Evolutionary conservation across 2,113 vertebrate species (phyloP).

Genomic region (Labrus mixtus): DNA sequence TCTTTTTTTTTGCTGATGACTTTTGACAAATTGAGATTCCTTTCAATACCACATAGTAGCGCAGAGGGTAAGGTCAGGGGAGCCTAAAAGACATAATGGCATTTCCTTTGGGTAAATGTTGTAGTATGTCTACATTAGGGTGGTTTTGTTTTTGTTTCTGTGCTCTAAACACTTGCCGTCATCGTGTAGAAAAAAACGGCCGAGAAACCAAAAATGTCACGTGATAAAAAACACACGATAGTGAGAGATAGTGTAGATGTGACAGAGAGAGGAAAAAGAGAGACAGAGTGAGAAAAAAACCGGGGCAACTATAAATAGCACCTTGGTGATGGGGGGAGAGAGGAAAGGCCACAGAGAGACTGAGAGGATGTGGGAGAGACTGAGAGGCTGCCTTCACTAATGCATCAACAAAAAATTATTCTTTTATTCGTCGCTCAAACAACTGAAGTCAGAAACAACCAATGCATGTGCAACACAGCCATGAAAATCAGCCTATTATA

Average conservation of each 20-base stretch:
- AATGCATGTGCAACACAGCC: conserved; percentile 74
- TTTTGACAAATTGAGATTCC: too few relatives aligned
- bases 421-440: conserved; percentile 79
- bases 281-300: conserved; percentile 66
- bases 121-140: not conserved
- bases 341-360: conserved; percentile 67
- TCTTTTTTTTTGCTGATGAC: too few relatives aligned
- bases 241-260: conserved; percentile 51
- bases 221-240: conserved; percentile 30
- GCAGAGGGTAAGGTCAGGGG: not conserved
- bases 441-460: conserved; percentile 76
- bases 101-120: not conserved
- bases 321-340: conserved; percentile 57
- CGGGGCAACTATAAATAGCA: conserved; percentile 85
- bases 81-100: not conserved
- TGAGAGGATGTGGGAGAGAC: conserved; percentile 54
- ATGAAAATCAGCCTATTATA: conserved; percentile 58
- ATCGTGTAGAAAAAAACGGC: not conserved
- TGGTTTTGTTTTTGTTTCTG: not conserved
- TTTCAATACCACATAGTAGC: not conserved
- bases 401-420: conserved; percentile 58
- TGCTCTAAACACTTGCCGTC: not conserved
- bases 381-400: conserved; percentile 23
- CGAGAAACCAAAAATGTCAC: conserved; percentile 22
- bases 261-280: conserved; percentile 51